Base-by-base conservation (phyloP, 2,797 vertebrate species). In the Paguma larvata region DNA sequence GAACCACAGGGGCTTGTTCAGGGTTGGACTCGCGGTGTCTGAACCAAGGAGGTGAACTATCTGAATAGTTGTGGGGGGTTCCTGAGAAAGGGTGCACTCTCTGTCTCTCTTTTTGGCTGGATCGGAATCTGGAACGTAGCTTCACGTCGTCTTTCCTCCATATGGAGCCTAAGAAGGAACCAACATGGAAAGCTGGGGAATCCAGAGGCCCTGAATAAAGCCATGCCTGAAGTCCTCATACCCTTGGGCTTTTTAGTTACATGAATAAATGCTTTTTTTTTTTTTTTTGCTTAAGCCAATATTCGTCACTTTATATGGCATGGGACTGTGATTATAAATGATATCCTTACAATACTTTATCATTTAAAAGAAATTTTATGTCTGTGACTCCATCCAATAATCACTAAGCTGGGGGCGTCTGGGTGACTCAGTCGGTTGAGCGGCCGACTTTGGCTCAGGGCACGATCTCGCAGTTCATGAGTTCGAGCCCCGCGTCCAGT, bases 281-380 rank as follows among this genome's bases (percentile, higher is more conserved):
- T 62, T 63, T 53, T 89, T 73, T 44, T 59, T 38, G 27, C 53
- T 63, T 51, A 83, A 85, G 63, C 23, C 27, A n/a, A 7, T 73
- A 85, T 91, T 62, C 79, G 72, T 72, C 73, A 85, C 34, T 84
- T 89, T 46, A 34, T 79, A n/a, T 68, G 41, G n/a, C 14, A 72
- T 63, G 84, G 38, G 21, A 63, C 86, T 56, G 5, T 89, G 62
- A 25, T 91, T n/a, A 62, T 94, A 93, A 88, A 83, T 78, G 53
- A 84, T 86, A 51, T 27, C n/a, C 38, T 78, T 44, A 89, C 2
- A 51, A 19, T 21, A 25, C 14, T 46, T 30, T 82, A 27, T 34
- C 32, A 65, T 70, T 90, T 86, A 85, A 73, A 79, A 65, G 63
- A 59, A 44, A 34, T 90, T 86, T 80, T 48, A n/a, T 79, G 59